Conservation (phyloP, 2,888 invertebrate species). For the Plebejus argus region DNA sequence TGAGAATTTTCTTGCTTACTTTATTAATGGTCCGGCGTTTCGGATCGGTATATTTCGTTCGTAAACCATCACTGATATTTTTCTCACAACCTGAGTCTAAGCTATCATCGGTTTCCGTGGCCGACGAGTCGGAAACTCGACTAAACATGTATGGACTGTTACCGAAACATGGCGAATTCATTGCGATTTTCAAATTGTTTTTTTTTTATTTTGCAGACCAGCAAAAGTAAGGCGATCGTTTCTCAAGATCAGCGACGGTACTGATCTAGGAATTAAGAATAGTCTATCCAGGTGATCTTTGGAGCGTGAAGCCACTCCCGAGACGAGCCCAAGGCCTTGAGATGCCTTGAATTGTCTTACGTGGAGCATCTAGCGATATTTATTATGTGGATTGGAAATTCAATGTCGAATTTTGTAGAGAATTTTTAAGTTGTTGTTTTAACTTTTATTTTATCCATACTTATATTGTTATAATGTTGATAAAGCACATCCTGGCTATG, state of each 20-base stretch:
- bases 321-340: slow-evolving; percentile 69
- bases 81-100: slow-evolving; percentile 68
- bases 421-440: no score
- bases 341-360: slow-evolving; percentile 49
- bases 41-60: slow-evolving; percentile 73
- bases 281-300: slow-evolving; percentile 51
- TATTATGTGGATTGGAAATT: slow-evolving; percentile 32
- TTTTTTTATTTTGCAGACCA: neutral
- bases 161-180: slow-evolving; percentile 72
- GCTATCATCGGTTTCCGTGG: slow-evolving; percentile 73
- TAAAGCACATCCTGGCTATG: no score
- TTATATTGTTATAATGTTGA: no score
- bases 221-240: slow-evolving; percentile 55
- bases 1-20: slow-evolving; percentile 75
- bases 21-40: slow-evolving; percentile 75
- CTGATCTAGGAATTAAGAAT: slow-evolving; percentile 56
- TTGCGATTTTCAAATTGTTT: slow-evolving; percentile 39
- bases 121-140: slow-evolving; percentile 71
- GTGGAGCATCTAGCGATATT: slow-evolving; percentile 48
- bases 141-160: slow-evolving; percentile 70
- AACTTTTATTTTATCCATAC: no score
- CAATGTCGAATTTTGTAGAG: neutral
- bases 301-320: slow-evolving; percentile 66
- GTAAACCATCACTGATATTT: slow-evolving; percentile 62
- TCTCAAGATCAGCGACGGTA: slow-evolving; percentile 59